A percentile compares a stretch with the other conserved stretches of the same genome.
Conservation (phyloP, 2,113 vertebrate species). For the Alethe diademata region DNA sequence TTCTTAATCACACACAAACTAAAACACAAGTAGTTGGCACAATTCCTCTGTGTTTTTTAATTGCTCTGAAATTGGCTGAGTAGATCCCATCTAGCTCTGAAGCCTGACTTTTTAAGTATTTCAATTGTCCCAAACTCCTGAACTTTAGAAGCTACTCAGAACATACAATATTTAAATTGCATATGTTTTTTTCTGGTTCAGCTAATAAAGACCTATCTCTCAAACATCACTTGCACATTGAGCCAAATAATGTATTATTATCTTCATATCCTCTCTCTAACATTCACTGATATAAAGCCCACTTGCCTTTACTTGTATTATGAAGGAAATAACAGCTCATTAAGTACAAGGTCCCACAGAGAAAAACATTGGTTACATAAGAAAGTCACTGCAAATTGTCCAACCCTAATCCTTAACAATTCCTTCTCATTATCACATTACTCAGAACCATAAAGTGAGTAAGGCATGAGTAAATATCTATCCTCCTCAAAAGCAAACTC, state of each 20-base stretch:
- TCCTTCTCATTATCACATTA: neutral
- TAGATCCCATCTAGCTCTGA: neutral
- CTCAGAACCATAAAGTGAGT: neutral
- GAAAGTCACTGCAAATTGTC: neutral
- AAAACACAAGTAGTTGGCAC: neutral
- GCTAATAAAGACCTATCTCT: neutral
- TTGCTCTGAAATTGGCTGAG: neutral
- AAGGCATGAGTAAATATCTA: neutral
- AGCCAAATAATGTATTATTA: neutral
- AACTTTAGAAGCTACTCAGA: neutral
- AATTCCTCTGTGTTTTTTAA: neutral
- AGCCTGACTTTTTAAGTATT: neutral
- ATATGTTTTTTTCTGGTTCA: neutral
- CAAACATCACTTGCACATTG: neutral
- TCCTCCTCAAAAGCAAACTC: constrained; percentile 34
- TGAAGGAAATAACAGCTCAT: neutral
- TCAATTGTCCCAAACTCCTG: neutral
- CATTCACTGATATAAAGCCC: neutral
- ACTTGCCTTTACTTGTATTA: neutral
- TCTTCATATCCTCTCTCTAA: neutral
- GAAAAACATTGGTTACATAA: neutral
- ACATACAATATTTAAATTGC: neutral
- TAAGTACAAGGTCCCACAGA: neutral
- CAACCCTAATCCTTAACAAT: neutral
- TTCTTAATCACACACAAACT: neutral